Conservation (phyloP, 1,140 invertebrate genomes). For the Parapsyche elsis region DNA sequence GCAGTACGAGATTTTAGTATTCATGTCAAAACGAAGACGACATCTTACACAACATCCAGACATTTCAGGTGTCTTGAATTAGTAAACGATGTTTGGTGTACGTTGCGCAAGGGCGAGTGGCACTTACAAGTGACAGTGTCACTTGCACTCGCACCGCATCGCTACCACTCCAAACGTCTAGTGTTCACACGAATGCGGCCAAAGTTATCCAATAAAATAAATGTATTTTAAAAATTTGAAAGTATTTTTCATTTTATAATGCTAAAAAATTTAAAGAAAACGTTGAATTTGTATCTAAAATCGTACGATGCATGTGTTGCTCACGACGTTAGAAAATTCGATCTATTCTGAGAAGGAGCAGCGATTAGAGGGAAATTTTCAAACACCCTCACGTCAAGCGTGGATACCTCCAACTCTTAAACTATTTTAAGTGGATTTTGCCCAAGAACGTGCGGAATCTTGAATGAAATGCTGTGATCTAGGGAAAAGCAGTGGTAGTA, state of each 20-base stretch:
- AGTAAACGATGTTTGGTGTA: slow-evolving; percentile 20
- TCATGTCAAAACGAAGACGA: not conserved
- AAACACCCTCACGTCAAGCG: slow-evolving; percentile 33
- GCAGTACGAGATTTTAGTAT: no score
- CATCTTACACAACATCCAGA: slow-evolving; percentile 11
- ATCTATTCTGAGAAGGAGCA: not conserved
- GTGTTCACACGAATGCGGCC: not conserved
- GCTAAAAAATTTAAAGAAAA: no score
- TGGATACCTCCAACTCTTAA: slow-evolving; percentile 47
- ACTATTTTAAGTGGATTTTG: slow-evolving; percentile 57
- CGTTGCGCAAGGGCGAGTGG: not conserved
- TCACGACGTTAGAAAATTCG: not conserved
- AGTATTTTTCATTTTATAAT: no score
- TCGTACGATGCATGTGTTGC: not conserved
- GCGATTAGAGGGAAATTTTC: slow-evolving; percentile 36
- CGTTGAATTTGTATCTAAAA: no score
- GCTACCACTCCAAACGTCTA: not conserved
- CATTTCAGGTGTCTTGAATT: slow-evolving; percentile 30
- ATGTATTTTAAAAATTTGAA: no score
- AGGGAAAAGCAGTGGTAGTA: not conserved
- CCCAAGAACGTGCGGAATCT: slow-evolving; percentile 54
- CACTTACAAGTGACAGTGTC: slow-evolving; percentile 32
- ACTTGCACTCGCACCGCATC: slow-evolving; percentile 9
- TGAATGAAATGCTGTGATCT: slow-evolving; percentile 55
- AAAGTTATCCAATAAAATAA: not conserved